These are phyloP conservation scores for Xylocopa sonorina DNA, from an alignment of 1,140 invertebrate species.

Conservation along the genomic window DNA sequence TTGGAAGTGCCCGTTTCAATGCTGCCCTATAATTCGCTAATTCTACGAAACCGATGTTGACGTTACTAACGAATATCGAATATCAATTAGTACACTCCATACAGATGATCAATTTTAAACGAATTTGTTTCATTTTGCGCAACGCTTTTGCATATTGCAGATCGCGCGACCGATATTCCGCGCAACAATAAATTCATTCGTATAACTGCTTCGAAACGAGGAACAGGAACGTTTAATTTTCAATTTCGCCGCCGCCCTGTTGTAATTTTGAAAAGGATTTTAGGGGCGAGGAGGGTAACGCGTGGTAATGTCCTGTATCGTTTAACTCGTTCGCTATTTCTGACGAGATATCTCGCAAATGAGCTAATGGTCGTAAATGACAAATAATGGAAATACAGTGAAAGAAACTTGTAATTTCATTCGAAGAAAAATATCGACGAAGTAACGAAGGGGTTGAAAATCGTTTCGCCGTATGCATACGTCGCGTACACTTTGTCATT, in stretches of 20 bases:
- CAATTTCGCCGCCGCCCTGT: not conserved
- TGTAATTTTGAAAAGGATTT: not conserved
- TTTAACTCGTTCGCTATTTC: too few species aligned
- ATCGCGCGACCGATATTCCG: not conserved
- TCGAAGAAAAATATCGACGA: too few species aligned
- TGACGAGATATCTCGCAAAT: too few species aligned
- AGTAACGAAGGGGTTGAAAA: not conserved
- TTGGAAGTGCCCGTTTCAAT: too few species aligned
- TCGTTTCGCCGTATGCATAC: not conserved
- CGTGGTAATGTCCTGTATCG: too few species aligned
- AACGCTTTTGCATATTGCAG: constrained; percentile 24
- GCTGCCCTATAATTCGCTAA: too few species aligned
- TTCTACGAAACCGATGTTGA: not conserved
- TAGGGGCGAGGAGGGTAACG: too few species aligned
- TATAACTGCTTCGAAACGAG: constrained; percentile 5
- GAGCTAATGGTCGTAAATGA: too few species aligned
- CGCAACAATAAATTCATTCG: constrained; percentile 13
- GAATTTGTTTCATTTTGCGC: not conserved
- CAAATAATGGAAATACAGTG: too few species aligned
- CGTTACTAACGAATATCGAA: not conserved
- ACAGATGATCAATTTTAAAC: constrained; percentile 11
- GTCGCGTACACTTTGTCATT: not conserved
- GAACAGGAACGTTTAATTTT: constrained; percentile 21
- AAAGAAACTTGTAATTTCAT: too few species aligned
- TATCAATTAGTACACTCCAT: constrained; percentile 10